These are phyloP conservation scores for Candidula unifasciata DNA, from an alignment of 2,888 invertebrate genomes.

Conservation along the genomic window DNA sequence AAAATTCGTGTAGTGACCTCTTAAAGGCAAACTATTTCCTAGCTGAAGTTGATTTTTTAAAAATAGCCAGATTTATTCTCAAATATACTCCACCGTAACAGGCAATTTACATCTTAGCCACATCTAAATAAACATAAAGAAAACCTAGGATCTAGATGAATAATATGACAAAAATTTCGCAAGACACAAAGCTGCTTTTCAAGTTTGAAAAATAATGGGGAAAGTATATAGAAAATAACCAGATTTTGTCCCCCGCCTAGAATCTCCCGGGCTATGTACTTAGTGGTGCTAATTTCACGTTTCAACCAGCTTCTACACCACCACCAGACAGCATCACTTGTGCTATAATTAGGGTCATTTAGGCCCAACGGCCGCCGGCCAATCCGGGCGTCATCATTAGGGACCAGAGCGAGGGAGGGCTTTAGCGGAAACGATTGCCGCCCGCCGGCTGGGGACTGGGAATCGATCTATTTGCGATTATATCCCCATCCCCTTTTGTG, in stretches of 20 bases:
- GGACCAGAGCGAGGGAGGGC: constrained; percentile 24
- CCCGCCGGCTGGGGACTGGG: constrained; percentile 12
- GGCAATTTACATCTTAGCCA: not conserved
- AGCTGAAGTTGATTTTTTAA: too few relatives aligned
- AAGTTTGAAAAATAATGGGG: too few relatives aligned
- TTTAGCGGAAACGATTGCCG: constrained; percentile 49
- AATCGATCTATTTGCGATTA: constrained; percentile 42
- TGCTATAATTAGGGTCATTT: constrained; percentile 50
- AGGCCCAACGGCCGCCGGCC: constrained; percentile 39
- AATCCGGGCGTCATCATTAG: constrained; percentile 47
- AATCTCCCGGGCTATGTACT: constrained; percentile 25
- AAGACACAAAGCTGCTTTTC: too few relatives aligned
- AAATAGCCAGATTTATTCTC: too few relatives aligned
- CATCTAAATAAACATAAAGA: not conserved
- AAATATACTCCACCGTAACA: too few relatives aligned
- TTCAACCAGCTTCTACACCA: constrained; percentile 17
- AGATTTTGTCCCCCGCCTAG: not conserved
- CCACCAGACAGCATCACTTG: constrained; percentile 23
- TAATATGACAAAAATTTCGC: too few relatives aligned
- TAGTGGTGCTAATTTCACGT: constrained; percentile 45
- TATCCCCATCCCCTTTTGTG: not conserved
- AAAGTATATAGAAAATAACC: too few relatives aligned
- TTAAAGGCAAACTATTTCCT: too few relatives aligned
- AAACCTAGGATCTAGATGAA: too few relatives aligned
- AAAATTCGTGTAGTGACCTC: too few relatives aligned